phyloP scores from a whole-genome alignment of 2,797 vertebrate genomes.

The Momotus momota region DNA sequence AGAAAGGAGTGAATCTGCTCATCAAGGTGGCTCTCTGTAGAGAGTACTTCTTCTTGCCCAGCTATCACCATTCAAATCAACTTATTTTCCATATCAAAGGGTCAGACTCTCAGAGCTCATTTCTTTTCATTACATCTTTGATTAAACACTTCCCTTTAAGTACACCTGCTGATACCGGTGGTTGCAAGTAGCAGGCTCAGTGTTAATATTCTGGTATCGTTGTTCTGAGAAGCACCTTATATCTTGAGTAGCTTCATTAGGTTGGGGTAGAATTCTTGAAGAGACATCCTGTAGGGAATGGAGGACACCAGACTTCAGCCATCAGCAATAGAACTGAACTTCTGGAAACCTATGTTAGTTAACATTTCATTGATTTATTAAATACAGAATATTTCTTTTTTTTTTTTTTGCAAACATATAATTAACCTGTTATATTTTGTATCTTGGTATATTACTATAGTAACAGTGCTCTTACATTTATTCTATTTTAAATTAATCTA shows the following conservation, averaged over 20 bases:
- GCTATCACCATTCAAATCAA: not conserved
- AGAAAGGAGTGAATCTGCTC: not conserved
- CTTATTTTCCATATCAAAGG: not conserved
- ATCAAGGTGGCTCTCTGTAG: rapidly evolving
- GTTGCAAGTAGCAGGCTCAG: not conserved
- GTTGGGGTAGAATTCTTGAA: not conserved
- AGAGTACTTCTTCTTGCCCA: not conserved
- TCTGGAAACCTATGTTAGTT: not conserved
- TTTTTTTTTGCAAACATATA: not conserved
- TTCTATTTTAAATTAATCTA: not conserved
- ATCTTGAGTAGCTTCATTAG: not conserved
- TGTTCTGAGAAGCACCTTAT: not conserved
- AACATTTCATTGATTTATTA: not conserved
- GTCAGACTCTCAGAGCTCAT: not conserved
- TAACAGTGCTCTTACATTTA: not conserved
- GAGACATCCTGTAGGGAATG: rapidly evolving
- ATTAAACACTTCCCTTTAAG: slow-evolving; percentile 9
- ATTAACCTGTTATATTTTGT: not conserved
- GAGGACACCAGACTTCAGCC: not conserved
- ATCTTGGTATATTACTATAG: not conserved
- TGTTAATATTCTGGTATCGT: not conserved
- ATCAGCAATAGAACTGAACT: not conserved
- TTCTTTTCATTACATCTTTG: slow-evolving; percentile 24
- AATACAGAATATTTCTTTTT: not conserved
- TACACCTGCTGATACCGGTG: not conserved